Evolutionary conservation across 1,140 invertebrate genomes (phyloP).

Genomic region (Archivesica marissinica): DNA sequence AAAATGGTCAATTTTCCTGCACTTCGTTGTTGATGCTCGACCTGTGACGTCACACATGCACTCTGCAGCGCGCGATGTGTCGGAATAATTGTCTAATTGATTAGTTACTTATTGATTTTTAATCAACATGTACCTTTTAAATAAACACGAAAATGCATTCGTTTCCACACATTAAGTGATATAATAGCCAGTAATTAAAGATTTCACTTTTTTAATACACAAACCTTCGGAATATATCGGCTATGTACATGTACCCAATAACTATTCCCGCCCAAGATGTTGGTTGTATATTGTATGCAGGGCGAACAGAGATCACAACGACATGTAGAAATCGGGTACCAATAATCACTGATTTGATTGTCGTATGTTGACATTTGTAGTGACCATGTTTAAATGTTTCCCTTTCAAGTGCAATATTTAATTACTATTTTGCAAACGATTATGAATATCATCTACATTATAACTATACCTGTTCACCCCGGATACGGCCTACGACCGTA

Average conservation of each 20-base stretch:
- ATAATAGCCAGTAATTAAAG: not conserved
- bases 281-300: slow-evolving; percentile 15
- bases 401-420: no score
- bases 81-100: slow-evolving; percentile 51
- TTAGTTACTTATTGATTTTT: slow-evolving; percentile 13
- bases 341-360: no score
- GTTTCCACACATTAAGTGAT: not conserved
- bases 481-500: no score
- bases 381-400: no score
- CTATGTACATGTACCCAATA: slow-evolving; percentile 47
- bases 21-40: slow-evolving; percentile 62
- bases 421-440: no score
- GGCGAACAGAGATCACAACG: no score
- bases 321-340: no score
- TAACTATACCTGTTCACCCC: no score
- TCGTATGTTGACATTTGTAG: no score
- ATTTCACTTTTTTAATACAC: slow-evolving; percentile 1
- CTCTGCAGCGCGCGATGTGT: slow-evolving; percentile 63
- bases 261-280: slow-evolving; percentile 59
- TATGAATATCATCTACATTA: no score
- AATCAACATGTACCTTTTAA: not conserved
- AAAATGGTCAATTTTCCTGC: slow-evolving; percentile 57
- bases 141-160: slow-evolving; percentile 10
- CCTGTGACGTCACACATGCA: slow-evolving; percentile 60
- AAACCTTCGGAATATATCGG: slow-evolving; percentile 50